These are phyloP conservation scores for Leucoptera coffeella DNA, from an alignment of 2,888 invertebrate genomes.

Conservation along the genomic window DNA sequence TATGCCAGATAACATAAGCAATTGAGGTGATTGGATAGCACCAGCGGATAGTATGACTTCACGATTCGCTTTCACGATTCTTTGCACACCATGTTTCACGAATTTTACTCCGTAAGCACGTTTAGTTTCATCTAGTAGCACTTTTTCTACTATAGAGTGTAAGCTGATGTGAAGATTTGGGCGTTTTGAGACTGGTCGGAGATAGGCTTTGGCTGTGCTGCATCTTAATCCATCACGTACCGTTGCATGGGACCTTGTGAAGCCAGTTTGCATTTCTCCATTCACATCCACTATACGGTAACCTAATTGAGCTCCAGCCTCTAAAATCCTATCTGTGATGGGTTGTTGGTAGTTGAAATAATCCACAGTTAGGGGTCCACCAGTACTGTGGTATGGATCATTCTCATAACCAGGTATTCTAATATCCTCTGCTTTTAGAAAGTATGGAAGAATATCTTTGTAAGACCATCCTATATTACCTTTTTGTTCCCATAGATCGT, in stretches of 20 bases:
- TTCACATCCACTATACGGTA: slow-evolving; percentile 69
- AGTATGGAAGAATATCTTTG: slow-evolving; percentile 66
- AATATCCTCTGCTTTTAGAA: slow-evolving; percentile 75
- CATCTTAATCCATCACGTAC: slow-evolving; percentile 72
- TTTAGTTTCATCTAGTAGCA: slow-evolving; percentile 58
- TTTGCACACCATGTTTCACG: slow-evolving; percentile 46
- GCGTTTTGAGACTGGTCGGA: slow-evolving; percentile 61
- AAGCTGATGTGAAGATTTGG: slow-evolving; percentile 69
- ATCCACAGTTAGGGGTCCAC: slow-evolving; percentile 70
- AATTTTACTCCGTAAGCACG: slow-evolving; percentile 63
- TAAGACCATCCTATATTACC: slow-evolving; percentile 79
- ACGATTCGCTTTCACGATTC: slow-evolving; percentile 55
- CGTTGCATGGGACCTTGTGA: slow-evolving; percentile 71
- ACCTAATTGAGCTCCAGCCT: slow-evolving; percentile 64
- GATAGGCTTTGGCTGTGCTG: slow-evolving; percentile 77
- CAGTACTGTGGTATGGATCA: slow-evolving; percentile 61
- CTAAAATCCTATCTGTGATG: slow-evolving; percentile 61
- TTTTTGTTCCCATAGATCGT: slow-evolving; percentile 74
- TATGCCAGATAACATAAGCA: slow-evolving; percentile 82
- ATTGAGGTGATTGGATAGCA: slow-evolving; percentile 74
- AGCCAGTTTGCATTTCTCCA: slow-evolving; percentile 73
- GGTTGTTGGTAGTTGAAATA: slow-evolving; percentile 65
- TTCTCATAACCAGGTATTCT: slow-evolving; percentile 53
- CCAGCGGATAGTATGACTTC: slow-evolving; percentile 87
- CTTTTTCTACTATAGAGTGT: slow-evolving; percentile 60